A percentile compares a stretch with the other conserved stretches of the same genome.
Evolutionary conservation across 2,888 invertebrate genomes (phyloP).

Genomic region (Luperina nickerlii): DNA sequence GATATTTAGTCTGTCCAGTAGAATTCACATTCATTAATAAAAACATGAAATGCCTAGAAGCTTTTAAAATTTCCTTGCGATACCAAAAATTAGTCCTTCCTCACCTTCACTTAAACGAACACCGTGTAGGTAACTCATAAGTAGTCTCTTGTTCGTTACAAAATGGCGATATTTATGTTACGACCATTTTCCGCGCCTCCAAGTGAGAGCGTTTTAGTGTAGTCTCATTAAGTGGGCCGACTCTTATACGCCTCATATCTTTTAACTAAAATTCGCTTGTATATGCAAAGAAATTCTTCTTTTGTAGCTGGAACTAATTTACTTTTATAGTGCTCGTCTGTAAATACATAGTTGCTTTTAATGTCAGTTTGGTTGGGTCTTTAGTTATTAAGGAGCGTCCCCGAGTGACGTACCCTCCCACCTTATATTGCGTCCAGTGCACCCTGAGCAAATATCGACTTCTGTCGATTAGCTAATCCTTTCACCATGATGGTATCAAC

Average conservation of each 20-base stretch:
- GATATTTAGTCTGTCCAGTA: no score
- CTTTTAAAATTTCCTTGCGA: not conserved
- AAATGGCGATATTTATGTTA: slow-evolving; percentile 49
- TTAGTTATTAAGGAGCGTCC: not conserved
- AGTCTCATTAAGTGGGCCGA: slow-evolving; percentile 32
- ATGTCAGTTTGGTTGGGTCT: not conserved
- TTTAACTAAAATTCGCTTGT: slow-evolving; percentile 12
- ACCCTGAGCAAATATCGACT: no score
- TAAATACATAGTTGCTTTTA: not conserved
- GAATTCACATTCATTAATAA: not conserved
- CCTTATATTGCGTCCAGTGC: no score
- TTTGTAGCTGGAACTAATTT: slow-evolving; percentile 1
- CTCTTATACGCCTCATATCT: slow-evolving; percentile 38
- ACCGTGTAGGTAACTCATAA: slow-evolving; percentile 2
- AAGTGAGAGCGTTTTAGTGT: slow-evolving; percentile 34
- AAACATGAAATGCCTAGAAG: not conserved
- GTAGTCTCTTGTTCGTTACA: slow-evolving; percentile 35
- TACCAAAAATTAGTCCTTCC: not conserved
- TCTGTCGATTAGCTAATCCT: no score
- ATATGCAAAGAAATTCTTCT: not conserved
- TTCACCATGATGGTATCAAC: no score
- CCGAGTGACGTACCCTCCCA: no score
- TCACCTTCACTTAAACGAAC: not conserved
- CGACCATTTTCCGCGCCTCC: slow-evolving; percentile 20
- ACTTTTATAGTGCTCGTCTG: not conserved